Conservation (phyloP, 2,888 invertebrate genomes). For the Eurois occulta region DNA sequence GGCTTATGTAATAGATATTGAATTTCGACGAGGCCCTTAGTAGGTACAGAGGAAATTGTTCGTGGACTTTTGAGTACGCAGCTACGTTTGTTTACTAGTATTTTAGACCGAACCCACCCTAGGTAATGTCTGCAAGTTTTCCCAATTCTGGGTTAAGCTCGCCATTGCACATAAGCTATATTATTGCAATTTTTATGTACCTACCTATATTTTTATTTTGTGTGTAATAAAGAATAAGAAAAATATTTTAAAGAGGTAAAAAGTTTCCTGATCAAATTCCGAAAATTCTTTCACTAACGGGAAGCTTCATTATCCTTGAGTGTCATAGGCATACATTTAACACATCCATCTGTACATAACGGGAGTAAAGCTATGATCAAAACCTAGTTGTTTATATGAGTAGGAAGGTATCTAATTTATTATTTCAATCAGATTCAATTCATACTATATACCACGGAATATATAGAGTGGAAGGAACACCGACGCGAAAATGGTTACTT, state of each 20-base stretch:
- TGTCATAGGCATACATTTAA: background rate
- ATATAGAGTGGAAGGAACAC: no score
- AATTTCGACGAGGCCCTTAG: constrained; percentile 66
- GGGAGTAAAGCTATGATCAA: background rate
- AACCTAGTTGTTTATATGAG: background rate
- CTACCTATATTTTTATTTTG: no score
- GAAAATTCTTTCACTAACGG: background rate
- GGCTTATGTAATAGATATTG: constrained; percentile 65
- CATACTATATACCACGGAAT: background rate
- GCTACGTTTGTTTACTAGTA: background rate
- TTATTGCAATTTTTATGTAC: no score
- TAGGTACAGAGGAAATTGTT: constrained; percentile 42
- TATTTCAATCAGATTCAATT: background rate
- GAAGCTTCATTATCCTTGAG: background rate
- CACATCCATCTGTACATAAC: background rate
- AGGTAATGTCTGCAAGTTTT: background rate
- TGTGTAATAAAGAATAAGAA: no score
- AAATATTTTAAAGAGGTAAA: no score
- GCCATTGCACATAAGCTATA: no score
- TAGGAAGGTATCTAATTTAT: background rate
- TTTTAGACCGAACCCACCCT: background rate
- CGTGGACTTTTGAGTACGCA: constrained; percentile 10
- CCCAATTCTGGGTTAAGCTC: no score
- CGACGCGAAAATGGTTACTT: no score
- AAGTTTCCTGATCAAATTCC: background rate